Conservation (phyloP, 1,140 invertebrate species). For the Papilio aristodemus region DNA sequence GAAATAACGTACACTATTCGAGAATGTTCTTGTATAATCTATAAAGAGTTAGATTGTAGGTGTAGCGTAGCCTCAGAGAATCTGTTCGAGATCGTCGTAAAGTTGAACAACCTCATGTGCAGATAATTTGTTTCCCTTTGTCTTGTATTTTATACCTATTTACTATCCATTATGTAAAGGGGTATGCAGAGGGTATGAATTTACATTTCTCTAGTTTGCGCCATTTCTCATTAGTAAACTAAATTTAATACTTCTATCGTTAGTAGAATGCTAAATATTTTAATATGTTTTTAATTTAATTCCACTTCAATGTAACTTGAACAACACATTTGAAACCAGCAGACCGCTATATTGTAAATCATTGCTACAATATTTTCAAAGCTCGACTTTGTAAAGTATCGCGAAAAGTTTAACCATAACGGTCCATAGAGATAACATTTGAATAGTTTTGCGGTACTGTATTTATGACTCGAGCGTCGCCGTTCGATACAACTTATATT, state of each 20-base stretch:
- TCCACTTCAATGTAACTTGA: background rate
- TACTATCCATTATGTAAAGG: no score
- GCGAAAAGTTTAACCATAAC: slow-evolving; percentile 76
- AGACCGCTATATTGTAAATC: slow-evolving; percentile 8
- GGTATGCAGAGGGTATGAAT: no score
- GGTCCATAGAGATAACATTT: slow-evolving; percentile 72
- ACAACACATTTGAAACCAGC: slow-evolving; percentile 1
- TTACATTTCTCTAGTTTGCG: no score
- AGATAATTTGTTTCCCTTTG: slow-evolving; percentile 8
- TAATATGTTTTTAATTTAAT: background rate
- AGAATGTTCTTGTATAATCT: background rate
- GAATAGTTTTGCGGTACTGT: slow-evolving; percentile 61
- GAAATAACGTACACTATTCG: no score
- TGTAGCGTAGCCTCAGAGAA: background rate
- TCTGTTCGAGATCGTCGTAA: background rate
- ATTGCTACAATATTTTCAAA: slow-evolving; percentile 21
- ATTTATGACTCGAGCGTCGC: slow-evolving; percentile 55
- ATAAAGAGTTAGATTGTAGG: background rate
- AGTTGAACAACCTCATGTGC: background rate
- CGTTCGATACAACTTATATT: slow-evolving; percentile 18
- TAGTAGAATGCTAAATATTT: background rate
- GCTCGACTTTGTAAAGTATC: slow-evolving; percentile 45
- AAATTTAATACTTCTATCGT: background rate
- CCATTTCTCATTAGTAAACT: background rate
- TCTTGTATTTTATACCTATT: background rate